Evolutionary conservation across 2,888 invertebrate species (phyloP).

Genomic region (Ophion ellenae): DNA sequence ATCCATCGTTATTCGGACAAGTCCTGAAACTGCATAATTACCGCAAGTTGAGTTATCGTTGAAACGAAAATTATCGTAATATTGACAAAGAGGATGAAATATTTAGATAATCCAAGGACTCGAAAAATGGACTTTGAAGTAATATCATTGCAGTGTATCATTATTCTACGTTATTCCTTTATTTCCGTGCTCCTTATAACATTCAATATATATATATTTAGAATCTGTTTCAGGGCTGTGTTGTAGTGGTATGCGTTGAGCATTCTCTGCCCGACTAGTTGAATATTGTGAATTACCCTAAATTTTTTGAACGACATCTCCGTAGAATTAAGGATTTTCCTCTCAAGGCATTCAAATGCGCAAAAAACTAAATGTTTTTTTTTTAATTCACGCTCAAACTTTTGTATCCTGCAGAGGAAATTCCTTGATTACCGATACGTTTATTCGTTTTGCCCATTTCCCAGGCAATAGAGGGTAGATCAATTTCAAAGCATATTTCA

Average conservation of each 20-base stretch:
- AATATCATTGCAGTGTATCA: too few species aligned
- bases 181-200: conserved; percentile 11
- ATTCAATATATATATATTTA: conserved; percentile 55
- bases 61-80: too few species aligned
- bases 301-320: conserved; percentile 55
- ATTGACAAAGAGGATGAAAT: too few species aligned
- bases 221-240: conserved; percentile 70
- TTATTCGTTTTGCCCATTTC: conserved; percentile 31
- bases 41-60: too few species aligned
- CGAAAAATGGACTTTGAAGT: too few species aligned
- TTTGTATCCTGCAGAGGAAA: conserved; percentile 5
- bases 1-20: too few species aligned
- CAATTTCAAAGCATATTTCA: conserved; percentile 15
- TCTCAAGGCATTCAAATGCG: neutral
- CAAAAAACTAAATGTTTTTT: neutral
- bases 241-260: conserved; percentile 76
- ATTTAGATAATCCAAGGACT: too few species aligned
- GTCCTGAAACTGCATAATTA: too few species aligned
- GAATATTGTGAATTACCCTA: conserved; percentile 31
- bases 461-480: conserved; percentile 35
- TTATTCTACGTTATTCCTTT: too few species aligned
- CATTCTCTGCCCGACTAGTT: conserved; percentile 59
- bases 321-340: conserved; percentile 51
- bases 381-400: conserved; percentile 15
- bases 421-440: conserved; percentile 21